Conservation (phyloP, 2,888 invertebrate genomes). For the Heteromyza rotundicornis region DNA sequence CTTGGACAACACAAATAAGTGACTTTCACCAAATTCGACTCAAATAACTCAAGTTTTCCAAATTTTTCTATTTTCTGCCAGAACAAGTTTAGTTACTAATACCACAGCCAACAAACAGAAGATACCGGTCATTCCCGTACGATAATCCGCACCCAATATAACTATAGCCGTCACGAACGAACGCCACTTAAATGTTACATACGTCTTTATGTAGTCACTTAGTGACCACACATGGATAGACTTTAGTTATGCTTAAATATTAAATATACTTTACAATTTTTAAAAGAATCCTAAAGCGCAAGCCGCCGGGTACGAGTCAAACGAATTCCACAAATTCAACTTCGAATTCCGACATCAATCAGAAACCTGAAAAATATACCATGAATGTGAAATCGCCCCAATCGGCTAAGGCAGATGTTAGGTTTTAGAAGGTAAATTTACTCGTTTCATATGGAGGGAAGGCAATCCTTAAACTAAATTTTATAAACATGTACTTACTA, state of each 20-base stretch:
- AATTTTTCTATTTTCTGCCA: constrained; percentile 41
- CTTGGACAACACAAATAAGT: too few species aligned
- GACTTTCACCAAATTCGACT: too few species aligned
- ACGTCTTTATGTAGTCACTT: too few species aligned
- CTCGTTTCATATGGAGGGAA: too few species aligned
- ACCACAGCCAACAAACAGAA: constrained; percentile 36
- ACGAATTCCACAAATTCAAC: constrained; percentile 52
- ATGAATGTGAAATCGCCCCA: constrained; percentile 36
- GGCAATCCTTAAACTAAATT: too few species aligned
- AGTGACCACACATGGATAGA: too few species aligned
- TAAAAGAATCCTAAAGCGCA: constrained; percentile 48
- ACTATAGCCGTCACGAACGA: not conserved
- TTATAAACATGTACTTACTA: too few species aligned
- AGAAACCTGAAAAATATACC: constrained; percentile 38
- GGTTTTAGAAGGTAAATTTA: constrained; percentile 23
- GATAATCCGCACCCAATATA: too few species aligned
- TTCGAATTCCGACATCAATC: constrained; percentile 39
- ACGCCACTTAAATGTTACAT: too few species aligned
- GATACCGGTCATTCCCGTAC: too few species aligned
- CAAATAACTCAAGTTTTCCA: constrained; percentile 1
- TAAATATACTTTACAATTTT: constrained; percentile 15
- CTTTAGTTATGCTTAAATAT: too few species aligned
- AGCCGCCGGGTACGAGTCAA: constrained; percentile 42
- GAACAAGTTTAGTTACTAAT: constrained; percentile 46
- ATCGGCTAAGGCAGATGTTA: constrained; percentile 26